Conservation (phyloP, 2,797 vertebrate species). For the Anguilla megastoma region DNA sequence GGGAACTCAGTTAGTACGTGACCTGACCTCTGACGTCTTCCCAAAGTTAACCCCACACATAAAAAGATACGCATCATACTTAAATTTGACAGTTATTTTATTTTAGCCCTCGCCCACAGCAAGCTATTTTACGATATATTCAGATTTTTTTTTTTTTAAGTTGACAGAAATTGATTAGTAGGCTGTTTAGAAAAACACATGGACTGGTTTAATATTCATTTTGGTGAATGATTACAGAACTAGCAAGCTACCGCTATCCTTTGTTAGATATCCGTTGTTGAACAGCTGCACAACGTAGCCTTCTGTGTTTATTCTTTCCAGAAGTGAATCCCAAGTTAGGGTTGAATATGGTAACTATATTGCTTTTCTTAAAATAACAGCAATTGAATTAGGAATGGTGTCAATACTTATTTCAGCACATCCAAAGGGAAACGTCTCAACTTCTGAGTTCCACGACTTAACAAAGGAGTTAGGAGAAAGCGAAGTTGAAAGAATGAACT, state of each 20-base stretch:
- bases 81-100: background rate
- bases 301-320: background rate
- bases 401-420: background rate
- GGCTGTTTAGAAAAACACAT: background rate
- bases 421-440: no score
- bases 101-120: background rate
- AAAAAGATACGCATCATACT: background rate
- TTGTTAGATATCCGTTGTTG: conserved; percentile 1
- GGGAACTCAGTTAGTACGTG: background rate
- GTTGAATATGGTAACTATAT: background rate
- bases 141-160: background rate
- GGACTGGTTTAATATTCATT: background rate
- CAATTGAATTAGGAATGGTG: background rate
- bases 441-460: background rate
- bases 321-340: background rate
- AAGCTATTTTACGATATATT: background rate
- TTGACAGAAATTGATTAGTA: background rate
- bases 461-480: background rate
- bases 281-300: conserved; percentile 1
- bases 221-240: background rate
- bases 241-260: conserved; percentile 6
- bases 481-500: background rate
- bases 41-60: background rate
- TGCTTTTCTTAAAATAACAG: background rate
- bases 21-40: background rate